A percentile compares a stretch with the other conserved stretches of the same genome.
phyloP scores from a whole-genome alignment of 2,888 invertebrate species.

The Osmoderma eremita region DNA sequence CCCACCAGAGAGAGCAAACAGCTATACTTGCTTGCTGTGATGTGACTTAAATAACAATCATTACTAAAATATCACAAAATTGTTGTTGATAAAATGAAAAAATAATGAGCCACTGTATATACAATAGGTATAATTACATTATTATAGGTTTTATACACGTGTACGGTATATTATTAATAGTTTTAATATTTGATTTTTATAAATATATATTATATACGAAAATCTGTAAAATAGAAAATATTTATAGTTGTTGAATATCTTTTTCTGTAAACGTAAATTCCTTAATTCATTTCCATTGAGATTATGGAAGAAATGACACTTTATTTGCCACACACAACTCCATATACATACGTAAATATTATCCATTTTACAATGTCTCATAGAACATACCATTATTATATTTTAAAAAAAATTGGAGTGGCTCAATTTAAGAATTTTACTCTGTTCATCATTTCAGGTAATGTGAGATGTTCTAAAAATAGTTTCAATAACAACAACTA shows the following conservation, averaged over 20 bases:
- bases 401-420: conserved; percentile 45
- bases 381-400: conserved; percentile 45
- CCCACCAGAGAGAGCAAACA: conserved; percentile 57
- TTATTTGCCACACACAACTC: neutral
- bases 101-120: conserved; percentile 64
- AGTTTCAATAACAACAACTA: conserved; percentile 63
- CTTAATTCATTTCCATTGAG: neutral
- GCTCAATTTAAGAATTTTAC: conserved; percentile 50
- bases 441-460: conserved; percentile 62
- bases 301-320: neutral
- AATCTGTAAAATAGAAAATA: conserved; percentile 18
- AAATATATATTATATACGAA: conserved; percentile 10
- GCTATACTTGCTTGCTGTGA: conserved; percentile 62
- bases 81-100: conserved; percentile 67
- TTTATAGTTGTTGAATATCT: conserved; percentile 6
- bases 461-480: conserved; percentile 62
- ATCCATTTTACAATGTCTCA: conserved; percentile 41
- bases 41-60: conserved; percentile 69
- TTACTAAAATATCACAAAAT: conserved; percentile 70
- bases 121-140: conserved; percentile 12
- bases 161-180: conserved; percentile 49
- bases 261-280: too few relatives aligned
- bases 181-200: conserved; percentile 44
- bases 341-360: conserved; percentile 39
- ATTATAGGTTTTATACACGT: conserved; percentile 51